Evolutionary conservation across 2,888 invertebrate genomes (phyloP).

Genomic region (Sialis lutaria): DNA sequence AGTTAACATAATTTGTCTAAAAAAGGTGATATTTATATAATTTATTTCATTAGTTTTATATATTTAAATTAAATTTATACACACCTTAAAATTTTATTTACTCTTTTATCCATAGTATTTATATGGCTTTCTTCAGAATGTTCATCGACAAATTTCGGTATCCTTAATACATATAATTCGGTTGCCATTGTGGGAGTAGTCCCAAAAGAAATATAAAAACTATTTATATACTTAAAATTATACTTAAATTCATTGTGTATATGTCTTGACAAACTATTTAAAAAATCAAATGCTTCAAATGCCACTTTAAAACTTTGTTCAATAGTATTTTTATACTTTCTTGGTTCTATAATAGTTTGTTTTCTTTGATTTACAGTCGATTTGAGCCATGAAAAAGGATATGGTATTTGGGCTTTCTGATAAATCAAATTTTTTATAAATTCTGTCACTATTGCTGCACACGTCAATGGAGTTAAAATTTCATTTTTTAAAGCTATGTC

Average conservation of each 20-base stretch:
- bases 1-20: constrained; percentile 30
- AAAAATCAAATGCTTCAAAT: constrained; percentile 27
- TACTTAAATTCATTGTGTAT: constrained; percentile 4
- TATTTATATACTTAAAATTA: constrained; percentile 4
- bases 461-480: constrained; percentile 34
- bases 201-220: constrained; percentile 7
- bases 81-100: constrained; percentile 9
- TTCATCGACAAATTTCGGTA: constrained; percentile 6
- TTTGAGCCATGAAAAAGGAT: constrained; percentile 31
- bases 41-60: neutral
- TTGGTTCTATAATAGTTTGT: constrained; percentile 12
- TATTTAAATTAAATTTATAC: neutral
- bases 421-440: constrained; percentile 36
- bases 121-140: constrained; percentile 8
- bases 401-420: constrained; percentile 37
- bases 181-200: constrained; percentile 6
- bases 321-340: constrained; percentile 25
- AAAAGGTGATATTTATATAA: constrained; percentile 13
- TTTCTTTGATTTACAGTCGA: constrained; percentile 22
- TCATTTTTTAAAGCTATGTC: constrained; percentile 29
- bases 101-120: constrained; percentile 6
- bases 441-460: constrained; percentile 36
- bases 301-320: constrained; percentile 27
- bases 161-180: constrained; percentile 8
- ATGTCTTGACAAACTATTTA: constrained; percentile 24